phyloP scores from a whole-genome alignment of 2,113 vertebrate species.

The Chaetorhynchus papuensis region DNA sequence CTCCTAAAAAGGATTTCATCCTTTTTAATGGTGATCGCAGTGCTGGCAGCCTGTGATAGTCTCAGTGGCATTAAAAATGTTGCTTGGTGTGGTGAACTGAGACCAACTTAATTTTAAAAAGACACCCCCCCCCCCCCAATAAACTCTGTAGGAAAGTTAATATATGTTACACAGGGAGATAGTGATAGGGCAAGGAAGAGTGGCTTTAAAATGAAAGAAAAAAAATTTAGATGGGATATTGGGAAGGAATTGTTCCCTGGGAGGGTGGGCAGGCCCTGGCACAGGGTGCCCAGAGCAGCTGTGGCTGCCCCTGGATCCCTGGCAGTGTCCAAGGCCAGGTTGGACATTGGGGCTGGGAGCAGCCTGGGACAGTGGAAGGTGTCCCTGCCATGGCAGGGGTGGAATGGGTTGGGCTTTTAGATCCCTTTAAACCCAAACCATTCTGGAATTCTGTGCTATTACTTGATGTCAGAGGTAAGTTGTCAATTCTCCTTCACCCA shows the following conservation, averaged over 20 bases:
- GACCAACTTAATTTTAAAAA: background rate
- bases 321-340: fast-evolving
- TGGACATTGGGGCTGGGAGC: background rate
- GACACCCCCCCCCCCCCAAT: fast-evolving
- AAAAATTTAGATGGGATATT: background rate
- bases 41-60: background rate
- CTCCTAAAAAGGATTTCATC: background rate
- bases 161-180: background rate
- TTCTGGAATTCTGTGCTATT: background rate
- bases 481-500: background rate
- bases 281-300: background rate
- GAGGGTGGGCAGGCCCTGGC: background rate
- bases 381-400: background rate
- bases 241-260: background rate
- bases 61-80: background rate
- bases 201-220: background rate
- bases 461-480: background rate
- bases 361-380: fast-evolving
- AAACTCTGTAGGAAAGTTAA: background rate
- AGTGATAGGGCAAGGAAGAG: background rate
- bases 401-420: background rate
- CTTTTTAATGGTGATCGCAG: background rate
- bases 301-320: background rate
- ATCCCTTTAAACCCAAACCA: background rate
- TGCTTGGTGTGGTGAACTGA: background rate